Evolutionary conservation across 2,113 vertebrate genomes (phyloP), one percentile per base, ranked within the genome.

Genomic region (Menura novaehollandiae): DNA sequence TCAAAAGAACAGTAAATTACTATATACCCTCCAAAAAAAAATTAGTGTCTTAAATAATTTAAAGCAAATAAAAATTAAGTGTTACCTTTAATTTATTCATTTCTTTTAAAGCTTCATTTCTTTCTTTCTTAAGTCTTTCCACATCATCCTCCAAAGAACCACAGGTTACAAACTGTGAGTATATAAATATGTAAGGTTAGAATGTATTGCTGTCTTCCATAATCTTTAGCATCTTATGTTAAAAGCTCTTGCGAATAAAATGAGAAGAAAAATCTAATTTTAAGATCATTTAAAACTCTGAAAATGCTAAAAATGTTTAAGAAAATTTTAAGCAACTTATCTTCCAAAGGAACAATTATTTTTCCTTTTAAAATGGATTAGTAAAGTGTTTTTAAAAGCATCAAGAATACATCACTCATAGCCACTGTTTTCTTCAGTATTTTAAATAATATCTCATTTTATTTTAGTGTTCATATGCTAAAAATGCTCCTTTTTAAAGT

Each of bases 61-160:
- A 67, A 83, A 92, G 39, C 2, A 88, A 85, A 66, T 33, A 32
- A 76, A 80, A 96, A 66, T 18, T 51, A 85, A 71, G 39, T 3
- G 35, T 96, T 97, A 99, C 99, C 99, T 99, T 99, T 73, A 99
- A 97, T 95, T 95, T 96, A 92, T 97, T 97, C 3, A 99, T 98
- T 97, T 99, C 98, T 95, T 97, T 98, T 88, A 99, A 97, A 85
- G 98, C 98, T 66, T 99, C 98, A 69, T 98, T 98, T 96, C 98
- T 98, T 84, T 99, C 98, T 93, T 94, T 98, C 94, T 97, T 98
- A 85, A 99, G 97, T 78, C 88, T 95, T 93, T 99, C 99, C 96
- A 98, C 90, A 56, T 99, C 98, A 80, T 98, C 97, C 77, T 99
- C 98, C 91, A 97, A 97, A 35, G 97, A 98, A 95, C 98, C 98